Base-by-base conservation (phyloP, 2,113 vertebrate genomes). In the Chelonoidis abingdonii region DNA sequence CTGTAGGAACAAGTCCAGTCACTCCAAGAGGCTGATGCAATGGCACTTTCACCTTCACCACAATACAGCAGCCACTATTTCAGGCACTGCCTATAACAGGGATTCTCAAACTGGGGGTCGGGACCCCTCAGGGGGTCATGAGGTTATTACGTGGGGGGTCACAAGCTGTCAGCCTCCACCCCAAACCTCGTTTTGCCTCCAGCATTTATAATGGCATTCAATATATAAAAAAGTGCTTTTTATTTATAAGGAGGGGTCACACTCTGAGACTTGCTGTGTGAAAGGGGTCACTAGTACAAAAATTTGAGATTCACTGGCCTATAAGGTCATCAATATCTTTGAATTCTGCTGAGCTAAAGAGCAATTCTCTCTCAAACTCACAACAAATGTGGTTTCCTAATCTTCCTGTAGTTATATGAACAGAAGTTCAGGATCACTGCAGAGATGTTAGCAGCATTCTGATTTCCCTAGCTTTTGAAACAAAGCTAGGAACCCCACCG, bases 21-120 rank as follows among this genome's bases (percentile, higher is more conserved):
- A 81, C 91, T 91, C 94, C 89, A 86, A 90, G 96, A 88, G 0
- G 3, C 19, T n/a, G 90, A 94, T 59, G 38, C 90, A 84, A 97
- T 90, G 84, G 14, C 82, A 65, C 1, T 0, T 31, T 94, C 94
- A 89, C 96, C 96, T 95, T 87, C 89, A 89, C 95, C 92, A 93
- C 21, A 24, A 38, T 80, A 86, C 96, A 95, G 95, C 95, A 95
- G 95, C 88, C 95, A 89, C 56, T 90, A 35, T 27, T 94, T 92
- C 92, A 86, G 93, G 84, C 41, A 84, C 82, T 76, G 87, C 86
- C 92, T 69, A 31, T 56, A 49, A 96, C 47, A 47, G 47, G 47
- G 10, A 9, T 47, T 47, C 47, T 47, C 10, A 47, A 47, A 47
- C 47, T 47, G 47, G 47, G 47, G 47, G 47, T 47, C 9, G 3